These are phyloP conservation scores for Spheniscus mendiculus DNA, from an alignment of 2,113 vertebrate genomes.

Conservation along the genomic window DNA sequence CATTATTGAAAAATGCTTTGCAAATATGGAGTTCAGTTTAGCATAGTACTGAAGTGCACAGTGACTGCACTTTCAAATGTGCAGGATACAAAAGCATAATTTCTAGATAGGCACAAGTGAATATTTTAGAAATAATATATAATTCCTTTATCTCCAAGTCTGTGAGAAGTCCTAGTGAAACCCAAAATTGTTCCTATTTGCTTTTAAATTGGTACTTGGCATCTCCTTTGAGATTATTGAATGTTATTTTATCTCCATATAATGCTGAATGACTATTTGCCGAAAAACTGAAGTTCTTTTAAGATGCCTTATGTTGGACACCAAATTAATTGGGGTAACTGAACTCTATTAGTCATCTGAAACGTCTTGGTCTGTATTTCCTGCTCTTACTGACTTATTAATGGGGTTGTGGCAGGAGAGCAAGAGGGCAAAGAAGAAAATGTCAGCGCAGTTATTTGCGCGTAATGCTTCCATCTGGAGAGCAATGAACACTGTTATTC, in stretches of 20 bases:
- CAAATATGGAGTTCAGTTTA: not conserved
- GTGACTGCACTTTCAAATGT: not conserved
- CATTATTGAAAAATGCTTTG: not conserved
- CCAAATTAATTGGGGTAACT: slow-evolving; percentile 30
- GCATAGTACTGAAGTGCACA: not conserved
- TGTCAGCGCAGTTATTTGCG: not conserved
- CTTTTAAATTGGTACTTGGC: not conserved
- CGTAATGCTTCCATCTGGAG: not conserved
- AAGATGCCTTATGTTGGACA: not conserved
- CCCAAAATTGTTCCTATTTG: not conserved
- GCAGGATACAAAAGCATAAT: not conserved
- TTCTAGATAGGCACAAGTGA: not conserved
- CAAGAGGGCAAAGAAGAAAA: not conserved
- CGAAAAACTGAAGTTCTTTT: not conserved
- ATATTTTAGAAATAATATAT: not conserved
- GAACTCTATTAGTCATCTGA: slow-evolving; percentile 41
- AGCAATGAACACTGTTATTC: not conserved
- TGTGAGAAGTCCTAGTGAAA: not conserved
- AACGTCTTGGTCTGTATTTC: not conserved
- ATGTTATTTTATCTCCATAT: not conserved
- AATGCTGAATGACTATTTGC: not conserved
- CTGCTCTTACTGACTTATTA: not conserved
- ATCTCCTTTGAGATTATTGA: not conserved
- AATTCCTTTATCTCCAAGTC: not conserved
- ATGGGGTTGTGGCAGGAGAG: not conserved